Base-by-base conservation (phyloP, 2,888 invertebrate genomes). In the Melikaiella ostensackeni region DNA sequence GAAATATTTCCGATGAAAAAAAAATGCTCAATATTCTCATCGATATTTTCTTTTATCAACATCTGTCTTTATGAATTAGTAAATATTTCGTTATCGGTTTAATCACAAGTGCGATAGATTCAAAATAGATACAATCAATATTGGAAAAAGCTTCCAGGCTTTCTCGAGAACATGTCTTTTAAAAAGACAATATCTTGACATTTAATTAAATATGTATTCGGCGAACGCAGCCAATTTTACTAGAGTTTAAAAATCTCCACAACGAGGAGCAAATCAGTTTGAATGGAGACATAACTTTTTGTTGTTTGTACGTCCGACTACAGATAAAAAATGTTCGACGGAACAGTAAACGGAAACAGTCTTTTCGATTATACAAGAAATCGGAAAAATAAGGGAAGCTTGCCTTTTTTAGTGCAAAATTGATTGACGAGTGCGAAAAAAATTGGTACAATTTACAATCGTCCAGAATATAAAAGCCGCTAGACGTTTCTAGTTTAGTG, bases 391-490 rank as follows among this genome's bases (percentile, higher is more conserved):
- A 76, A 75, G 16, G 5, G 27, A 46, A 75, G 33, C 50, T 70
- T 70, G 70, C 70, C n/a, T 61, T 9, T 61, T 75, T 61, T 46
- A 75, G 46, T 62, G 74, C 27, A 62, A 75, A 50, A 33, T 70
- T 70, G 70, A 70, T 70, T 70, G 70, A 70, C 70, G 50, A 70
- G 70, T 21, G 70, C 70, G 46, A 33, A 50, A 46, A 27, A 75
- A 62, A 42, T 75, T 61, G 21, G 24, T 57, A 35, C 21, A 57
- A 46, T 19, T 30, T 24, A 27, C 16, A 74, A 55, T 30, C 11
- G n/a, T 70, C 50, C 30, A n/a, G n/a, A 70, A 33, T 59, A 59
- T 35, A 74, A 74, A 74, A 57, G 38, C 35, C 24, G 35, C 59
- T 38, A 59, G 35, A 61, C 24, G n/a, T 74, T 46, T 35, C 24